A percentile compares a stretch with the other conserved stretches of the same genome.
These are phyloP conservation scores for Drosophila meridionalis DNA, from an alignment of 2,888 invertebrate species.

Conservation along the genomic window DNA sequence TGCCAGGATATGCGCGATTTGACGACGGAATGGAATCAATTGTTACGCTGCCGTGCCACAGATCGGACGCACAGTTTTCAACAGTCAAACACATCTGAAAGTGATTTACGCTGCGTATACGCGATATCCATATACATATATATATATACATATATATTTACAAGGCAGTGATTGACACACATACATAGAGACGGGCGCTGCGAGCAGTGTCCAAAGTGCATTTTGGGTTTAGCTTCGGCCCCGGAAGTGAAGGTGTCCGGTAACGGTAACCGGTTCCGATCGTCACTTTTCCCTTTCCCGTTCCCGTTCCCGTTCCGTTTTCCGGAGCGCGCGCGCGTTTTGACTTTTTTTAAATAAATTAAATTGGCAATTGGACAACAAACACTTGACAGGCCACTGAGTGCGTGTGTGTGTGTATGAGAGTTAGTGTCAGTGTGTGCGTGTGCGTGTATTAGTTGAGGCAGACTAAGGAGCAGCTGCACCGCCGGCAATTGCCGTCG, in stretches of 20 bases:
- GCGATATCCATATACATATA: conserved; percentile 58
- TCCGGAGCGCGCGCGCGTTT: conserved; percentile 82
- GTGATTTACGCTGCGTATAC: conserved; percentile 72
- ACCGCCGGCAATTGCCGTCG: conserved; percentile 75
- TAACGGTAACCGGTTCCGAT: conserved; percentile 86
- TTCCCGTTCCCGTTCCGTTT: conserved; percentile 84
- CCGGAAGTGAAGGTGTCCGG: conserved; percentile 86
- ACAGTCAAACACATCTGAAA: conserved; percentile 27
- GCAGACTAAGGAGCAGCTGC: conserved; percentile 6
- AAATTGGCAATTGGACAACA: conserved; percentile 43
- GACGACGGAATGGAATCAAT: conserved; percentile 85
- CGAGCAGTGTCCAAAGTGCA: conserved; percentile 68
- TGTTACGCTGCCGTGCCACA: conserved; percentile 85
- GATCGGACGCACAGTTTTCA: conserved; percentile 82
- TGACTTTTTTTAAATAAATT: conserved; percentile 61
- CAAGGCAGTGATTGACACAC: conserved; percentile 40
- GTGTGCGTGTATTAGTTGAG: background rate
- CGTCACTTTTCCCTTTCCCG: conserved; percentile 86
- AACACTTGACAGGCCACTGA: conserved; percentile 4
- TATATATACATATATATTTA: background rate
- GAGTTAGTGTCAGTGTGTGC: conserved; percentile 32
- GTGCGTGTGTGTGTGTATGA: conserved; percentile 11
- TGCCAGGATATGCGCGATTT: conserved; percentile 84
- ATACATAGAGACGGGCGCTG: conserved; percentile 28
- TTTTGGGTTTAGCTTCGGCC: conserved; percentile 80